Evolutionary conservation across 2,797 vertebrate species (phyloP), one percentile per base, ranked within the genome.

Genomic region (Dipus sagitta): DNA sequence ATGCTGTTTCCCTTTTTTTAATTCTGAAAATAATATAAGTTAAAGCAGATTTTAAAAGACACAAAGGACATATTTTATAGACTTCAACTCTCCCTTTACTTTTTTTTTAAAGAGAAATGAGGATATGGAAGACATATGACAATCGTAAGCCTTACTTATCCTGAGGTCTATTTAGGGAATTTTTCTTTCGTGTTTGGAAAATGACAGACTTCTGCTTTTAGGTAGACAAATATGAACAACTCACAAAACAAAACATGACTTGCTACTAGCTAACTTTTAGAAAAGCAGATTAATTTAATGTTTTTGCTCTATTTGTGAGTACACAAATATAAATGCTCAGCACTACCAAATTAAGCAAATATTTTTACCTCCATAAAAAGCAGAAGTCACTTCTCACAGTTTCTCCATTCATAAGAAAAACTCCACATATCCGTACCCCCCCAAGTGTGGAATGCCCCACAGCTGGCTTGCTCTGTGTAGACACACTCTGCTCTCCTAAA

Each of bases 131-230:
- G 85, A 96, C 78, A 90, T 24, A 96, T 38, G 67, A 94, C 84
- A 75, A 94, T 28, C 94, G 89, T 85, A 96, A 96, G 93, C 87
- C 72, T 94, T 94, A 95, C 93, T 92, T 96, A 94, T 70, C 92
- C 95, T 96, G 96, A 95, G 94, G 70, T 89, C 94, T 97, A 89
- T 76, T 95, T n/a, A 65, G 94, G 96, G 94, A 97, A 92, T 68
- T 91, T 91, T 96, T 42, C 72, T 95, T 96, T 94, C 90, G 91
- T 93, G 91, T 94, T 96, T 96, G 95, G 86, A 95, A 97, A 54
- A 86, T 95, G 82, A 96, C 64, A 95, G 84, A 96, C 65, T 96
- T 96, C 11, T 97, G 88, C 88, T 96, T 91, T 84, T 95, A 97
- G 96, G 94, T 80, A 90, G 58, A 94, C 62, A 96, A 93, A 85